These are phyloP conservation scores for Etheostoma cragini DNA, from an alignment of 2,113 vertebrate species.

Conservation along the genomic window DNA sequence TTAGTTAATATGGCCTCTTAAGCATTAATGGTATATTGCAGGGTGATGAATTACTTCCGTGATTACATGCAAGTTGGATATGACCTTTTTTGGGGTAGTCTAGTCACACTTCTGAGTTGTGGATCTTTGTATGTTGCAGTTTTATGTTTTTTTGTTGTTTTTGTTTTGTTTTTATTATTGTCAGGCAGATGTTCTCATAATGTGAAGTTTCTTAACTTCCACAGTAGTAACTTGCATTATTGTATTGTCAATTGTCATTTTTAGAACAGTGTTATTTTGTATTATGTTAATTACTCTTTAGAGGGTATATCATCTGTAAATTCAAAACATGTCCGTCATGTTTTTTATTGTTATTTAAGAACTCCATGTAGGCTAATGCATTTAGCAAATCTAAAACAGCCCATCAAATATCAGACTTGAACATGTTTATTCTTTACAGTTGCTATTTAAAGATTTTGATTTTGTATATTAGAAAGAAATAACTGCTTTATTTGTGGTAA, in stretches of 20 bases:
- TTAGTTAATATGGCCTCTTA: slow-evolving; percentile 7
- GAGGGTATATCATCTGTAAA: slow-evolving; percentile 68
- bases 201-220: slow-evolving; percentile 69
- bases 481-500: slow-evolving; percentile 83
- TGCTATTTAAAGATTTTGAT: slow-evolving; percentile 82
- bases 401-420: slow-evolving; percentile 83
- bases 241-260: slow-evolving; percentile 56
- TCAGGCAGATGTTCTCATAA: slow-evolving; percentile 67
- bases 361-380: slow-evolving; percentile 56
- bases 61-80: slow-evolving; percentile 35
- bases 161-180: slow-evolving; percentile 33
- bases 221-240: slow-evolving; percentile 56
- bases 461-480: slow-evolving; percentile 84
- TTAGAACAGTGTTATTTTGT: slow-evolving; percentile 74
- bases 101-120: slow-evolving; percentile 46
- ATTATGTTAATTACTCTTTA: slow-evolving; percentile 55
- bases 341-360: slow-evolving; percentile 82
- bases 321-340: slow-evolving; percentile 66
- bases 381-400: slow-evolving; percentile 68
- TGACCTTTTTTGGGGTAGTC: slow-evolving; percentile 37
- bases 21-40: slow-evolving; percentile 47
- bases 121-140: slow-evolving; percentile 38
- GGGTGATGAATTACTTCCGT: slow-evolving; percentile 14
- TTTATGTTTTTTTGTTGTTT: slow-evolving; percentile 50
- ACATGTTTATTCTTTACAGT: slow-evolving; percentile 81